Base-by-base conservation (phyloP, 2,797 vertebrate genomes). In the Myotis vivesi region DNA sequence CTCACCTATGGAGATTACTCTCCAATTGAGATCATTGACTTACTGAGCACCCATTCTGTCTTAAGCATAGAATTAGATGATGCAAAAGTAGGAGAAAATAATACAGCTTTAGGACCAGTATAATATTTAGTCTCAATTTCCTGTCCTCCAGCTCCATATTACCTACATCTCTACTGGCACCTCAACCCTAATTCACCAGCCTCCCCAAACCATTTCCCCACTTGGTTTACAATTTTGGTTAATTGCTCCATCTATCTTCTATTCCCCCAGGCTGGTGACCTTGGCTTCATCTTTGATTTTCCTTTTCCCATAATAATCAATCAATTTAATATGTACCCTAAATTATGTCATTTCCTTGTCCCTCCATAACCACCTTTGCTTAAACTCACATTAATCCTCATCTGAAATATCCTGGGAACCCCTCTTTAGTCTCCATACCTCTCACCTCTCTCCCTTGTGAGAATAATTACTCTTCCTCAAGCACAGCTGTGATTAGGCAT, bases 401-500 rank as follows among this genome's bases (percentile, higher is more conserved):
- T 88, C 57, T 86, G 82, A 87, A 92, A 91, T 68, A 94, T 83
- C 92, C 62, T 93, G 77, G 76, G 44, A 84, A 64, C 49, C 87
- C 69, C 38, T 68, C 36, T 92, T 20, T 57, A 68, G 51, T 80
- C 44, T 87, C 76, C 30, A 51, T 81, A 5, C 30, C 68, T 92
- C 55, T 77, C 30, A 64, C 69, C 49, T 80, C 62, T 86, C 82
- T 97, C 38, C 57, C 66, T 89, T 92, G 83, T 80, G 80, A 82
- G 87, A 91, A 95, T 92, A 93, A 96, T 97, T 87, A 92, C 68
- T 92, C 81, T 95, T 97, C 77, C 57, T 64, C n/a, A 41, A 92
- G 81, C 68, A 94, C 62, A 87, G 76, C 84, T 93, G 44, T 94
- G 94, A 92, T 64, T 73, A 96, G 86, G 66, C 69, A 91, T 73